Conservation (phyloP, 2,113 vertebrate species). For the Bettongia penicillata region DNA sequence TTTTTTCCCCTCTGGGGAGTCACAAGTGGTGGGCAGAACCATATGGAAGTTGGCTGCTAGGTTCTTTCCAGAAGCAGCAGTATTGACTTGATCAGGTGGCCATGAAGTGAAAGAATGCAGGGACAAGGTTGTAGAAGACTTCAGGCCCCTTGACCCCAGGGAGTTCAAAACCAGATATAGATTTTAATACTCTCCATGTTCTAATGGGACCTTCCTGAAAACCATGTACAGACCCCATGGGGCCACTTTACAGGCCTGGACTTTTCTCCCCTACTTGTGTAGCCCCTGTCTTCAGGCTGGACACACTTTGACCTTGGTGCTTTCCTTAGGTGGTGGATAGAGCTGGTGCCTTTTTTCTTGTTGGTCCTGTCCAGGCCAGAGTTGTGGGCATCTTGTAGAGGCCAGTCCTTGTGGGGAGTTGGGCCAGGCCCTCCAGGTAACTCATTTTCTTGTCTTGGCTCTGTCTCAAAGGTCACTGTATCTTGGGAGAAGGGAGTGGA, state of each 20-base stretch:
- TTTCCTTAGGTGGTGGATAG: slow-evolving; percentile 22
- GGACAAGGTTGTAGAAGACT: slow-evolving; percentile 18
- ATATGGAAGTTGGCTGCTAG: not conserved
- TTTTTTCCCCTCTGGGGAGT: not conserved
- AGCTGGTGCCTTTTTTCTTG: slow-evolving; percentile 43
- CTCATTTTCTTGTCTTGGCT: slow-evolving; percentile 32
- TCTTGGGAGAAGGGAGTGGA: slow-evolving; percentile 28
- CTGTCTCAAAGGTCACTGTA: slow-evolving; percentile 1
- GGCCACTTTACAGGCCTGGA: slow-evolving; percentile 1
- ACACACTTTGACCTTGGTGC: not conserved
- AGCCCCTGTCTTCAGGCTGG: slow-evolving; percentile 24
- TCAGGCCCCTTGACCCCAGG: not conserved
- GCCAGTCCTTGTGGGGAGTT: not conserved
- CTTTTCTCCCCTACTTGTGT: slow-evolving; percentile 10
- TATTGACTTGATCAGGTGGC: not conserved
- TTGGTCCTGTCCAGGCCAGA: not conserved
- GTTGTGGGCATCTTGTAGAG: not conserved
- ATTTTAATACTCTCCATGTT: not conserved
- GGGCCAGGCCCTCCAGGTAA: slow-evolving; percentile 29
- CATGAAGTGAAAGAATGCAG: slow-evolving; percentile 1
- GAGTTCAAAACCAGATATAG: not conserved
- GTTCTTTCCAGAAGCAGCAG: not conserved
- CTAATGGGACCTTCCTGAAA: not conserved
- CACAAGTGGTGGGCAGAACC: not conserved
- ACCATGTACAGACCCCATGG: not conserved